phyloP scores from a whole-genome alignment of 2,888 invertebrate species.

The Drosophila lacicola region DNA sequence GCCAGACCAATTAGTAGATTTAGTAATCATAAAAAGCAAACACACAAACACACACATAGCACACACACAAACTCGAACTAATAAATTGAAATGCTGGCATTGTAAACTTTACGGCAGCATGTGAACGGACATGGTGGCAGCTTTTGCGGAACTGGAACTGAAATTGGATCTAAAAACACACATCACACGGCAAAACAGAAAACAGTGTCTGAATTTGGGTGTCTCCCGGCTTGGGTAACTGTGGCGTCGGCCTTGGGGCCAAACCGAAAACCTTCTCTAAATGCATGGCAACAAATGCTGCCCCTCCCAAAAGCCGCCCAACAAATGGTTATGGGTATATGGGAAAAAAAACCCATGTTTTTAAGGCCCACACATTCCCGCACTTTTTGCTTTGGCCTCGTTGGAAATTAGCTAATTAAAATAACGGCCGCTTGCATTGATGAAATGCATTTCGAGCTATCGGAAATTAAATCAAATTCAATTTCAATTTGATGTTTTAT shows the following conservation, averaged over 20 bases:
- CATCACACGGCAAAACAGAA: background rate
- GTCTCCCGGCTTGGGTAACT: conserved; percentile 4
- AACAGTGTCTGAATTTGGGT: conserved; percentile 23
- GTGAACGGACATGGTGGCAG: conserved; percentile 17
- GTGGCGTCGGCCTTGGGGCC: conserved; percentile 43
- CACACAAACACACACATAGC: conserved; percentile 8
- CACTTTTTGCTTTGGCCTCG: background rate
- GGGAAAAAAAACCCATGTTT: conserved; percentile 9
- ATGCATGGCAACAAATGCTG: conserved; percentile 12
- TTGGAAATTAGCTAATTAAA: conserved; percentile 63
- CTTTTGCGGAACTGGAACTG: conserved; percentile 38
- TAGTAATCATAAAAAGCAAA: conserved; percentile 52
- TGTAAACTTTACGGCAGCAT: conserved; percentile 44
- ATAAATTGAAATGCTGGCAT: conserved; percentile 13
- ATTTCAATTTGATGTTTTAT: conserved; percentile 44
- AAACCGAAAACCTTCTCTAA: conserved; percentile 29
- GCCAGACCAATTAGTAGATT: conserved; percentile 59
- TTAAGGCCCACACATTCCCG: background rate
- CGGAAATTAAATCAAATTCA: conserved; percentile 54
- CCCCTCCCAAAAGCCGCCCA: conserved; percentile 5
- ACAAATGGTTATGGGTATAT: background rate
- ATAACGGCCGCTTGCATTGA: conserved; percentile 52
- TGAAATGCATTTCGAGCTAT: conserved; percentile 54
- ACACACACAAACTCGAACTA: background rate
- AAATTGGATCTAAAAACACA: conserved; percentile 2